phyloP scores from a whole-genome alignment of 2,113 vertebrate species.

The Geococcyx californianus region DNA sequence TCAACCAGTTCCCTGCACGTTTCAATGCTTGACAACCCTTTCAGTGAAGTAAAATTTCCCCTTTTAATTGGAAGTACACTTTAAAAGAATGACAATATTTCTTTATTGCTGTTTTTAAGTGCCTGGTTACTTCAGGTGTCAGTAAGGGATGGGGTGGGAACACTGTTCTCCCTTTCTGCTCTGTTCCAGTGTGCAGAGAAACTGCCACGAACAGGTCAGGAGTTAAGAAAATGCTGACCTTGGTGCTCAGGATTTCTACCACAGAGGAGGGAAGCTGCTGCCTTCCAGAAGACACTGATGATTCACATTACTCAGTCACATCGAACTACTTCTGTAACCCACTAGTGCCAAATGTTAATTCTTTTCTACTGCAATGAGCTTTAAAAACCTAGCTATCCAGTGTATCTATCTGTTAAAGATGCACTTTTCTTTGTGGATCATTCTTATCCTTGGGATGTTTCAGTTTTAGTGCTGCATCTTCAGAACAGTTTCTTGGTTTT shows the following conservation, averaged over 20 bases:
- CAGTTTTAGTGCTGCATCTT: neutral
- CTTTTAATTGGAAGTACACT: neutral
- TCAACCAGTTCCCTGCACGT: no score
- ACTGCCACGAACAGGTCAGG: rapidly evolving
- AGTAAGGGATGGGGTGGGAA: rapidly evolving
- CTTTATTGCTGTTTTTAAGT: neutral
- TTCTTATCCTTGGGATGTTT: neutral
- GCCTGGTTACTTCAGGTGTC: rapidly evolving
- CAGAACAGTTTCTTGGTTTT: no score
- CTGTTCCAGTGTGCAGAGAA: neutral
- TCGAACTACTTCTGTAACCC: neutral
- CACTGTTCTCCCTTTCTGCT: no score
- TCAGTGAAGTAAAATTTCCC: no score
- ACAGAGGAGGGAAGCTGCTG: neutral
- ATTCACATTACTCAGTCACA: rapidly evolving
- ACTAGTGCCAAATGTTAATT: neutral
- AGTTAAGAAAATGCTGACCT: neutral
- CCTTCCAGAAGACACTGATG: neutral
- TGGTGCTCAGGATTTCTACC: rapidly evolving
- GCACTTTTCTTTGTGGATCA: neutral
- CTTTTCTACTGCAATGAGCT: neutral
- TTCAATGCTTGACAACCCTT: no score
- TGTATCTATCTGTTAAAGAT: neutral
- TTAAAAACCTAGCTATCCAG: neutral
- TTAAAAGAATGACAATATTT: neutral